Conservation (phyloP, 2,888 invertebrate genomes). For the Lissonota sp. region DNA sequence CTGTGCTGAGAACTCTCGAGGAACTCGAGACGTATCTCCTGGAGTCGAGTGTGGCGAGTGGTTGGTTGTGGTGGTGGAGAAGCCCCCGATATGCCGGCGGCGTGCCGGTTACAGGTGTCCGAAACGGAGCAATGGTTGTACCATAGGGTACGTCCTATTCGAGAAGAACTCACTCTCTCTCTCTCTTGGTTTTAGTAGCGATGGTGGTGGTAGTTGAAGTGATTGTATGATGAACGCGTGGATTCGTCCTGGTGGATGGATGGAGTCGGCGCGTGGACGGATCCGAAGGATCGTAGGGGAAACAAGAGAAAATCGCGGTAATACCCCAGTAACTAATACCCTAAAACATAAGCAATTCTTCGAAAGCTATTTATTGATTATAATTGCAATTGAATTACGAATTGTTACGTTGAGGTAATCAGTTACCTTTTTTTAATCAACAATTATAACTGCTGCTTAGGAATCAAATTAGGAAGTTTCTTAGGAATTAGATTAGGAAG, state of each 20-base stretch:
- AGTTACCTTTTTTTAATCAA: too few relatives aligned
- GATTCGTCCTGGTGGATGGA: slow-evolving; percentile 72
- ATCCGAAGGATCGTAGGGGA: slow-evolving; percentile 55
- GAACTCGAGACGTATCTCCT: slow-evolving; percentile 62
- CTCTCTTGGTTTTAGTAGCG: slow-evolving; percentile 42
- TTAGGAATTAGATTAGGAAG: too few relatives aligned
- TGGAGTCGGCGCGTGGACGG: slow-evolving; percentile 74
- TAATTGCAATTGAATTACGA: too few relatives aligned
- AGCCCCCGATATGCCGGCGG: slow-evolving; percentile 69
- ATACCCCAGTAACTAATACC: not conserved
- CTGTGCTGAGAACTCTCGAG: slow-evolving; percentile 57
- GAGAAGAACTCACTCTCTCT: slow-evolving; percentile 8
- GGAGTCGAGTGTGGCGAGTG: slow-evolving; percentile 53
- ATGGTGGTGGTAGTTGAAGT: slow-evolving; percentile 67
- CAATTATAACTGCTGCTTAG: too few relatives aligned
- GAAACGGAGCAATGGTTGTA: slow-evolving; percentile 69
- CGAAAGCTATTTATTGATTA: too few relatives aligned
- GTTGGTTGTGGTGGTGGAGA: slow-evolving; percentile 39
- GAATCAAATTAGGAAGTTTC: too few relatives aligned
- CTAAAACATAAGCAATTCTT: too few relatives aligned
- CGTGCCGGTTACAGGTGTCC: slow-evolving; percentile 82
- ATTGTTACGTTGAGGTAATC: too few relatives aligned
- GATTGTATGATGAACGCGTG: slow-evolving; percentile 63
- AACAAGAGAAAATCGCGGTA: slow-evolving; percentile 44
- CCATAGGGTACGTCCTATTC: slow-evolving; percentile 45